Percentiles rank a stretch among this genome's conserved stretches.
Evolutionary conservation across 2,888 invertebrate genomes (phyloP).

Genomic region (Laothoe populi): DNA sequence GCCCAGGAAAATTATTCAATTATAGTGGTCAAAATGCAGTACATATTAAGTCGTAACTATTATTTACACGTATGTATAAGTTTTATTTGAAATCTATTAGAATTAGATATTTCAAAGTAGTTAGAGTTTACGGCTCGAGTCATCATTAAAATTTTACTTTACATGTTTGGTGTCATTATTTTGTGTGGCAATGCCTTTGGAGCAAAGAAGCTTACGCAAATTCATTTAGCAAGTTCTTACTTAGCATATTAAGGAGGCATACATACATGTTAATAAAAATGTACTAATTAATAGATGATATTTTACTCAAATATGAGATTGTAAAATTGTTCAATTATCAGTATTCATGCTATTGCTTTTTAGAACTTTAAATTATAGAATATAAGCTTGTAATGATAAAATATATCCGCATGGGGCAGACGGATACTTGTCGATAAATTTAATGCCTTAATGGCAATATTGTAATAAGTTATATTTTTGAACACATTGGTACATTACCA

Average conservation of each 20-base stretch:
- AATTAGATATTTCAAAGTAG: background rate
- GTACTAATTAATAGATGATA: background rate
- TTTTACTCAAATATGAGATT: conserved; percentile 3
- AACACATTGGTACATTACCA: conserved; percentile 29
- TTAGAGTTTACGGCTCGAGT: background rate
- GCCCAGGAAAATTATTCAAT: conserved; percentile 48
- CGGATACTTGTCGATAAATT: background rate
- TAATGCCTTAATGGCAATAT: background rate
- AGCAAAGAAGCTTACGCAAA: no score
- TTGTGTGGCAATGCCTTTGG: background rate
- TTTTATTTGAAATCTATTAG: background rate
- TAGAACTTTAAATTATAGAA: conserved; percentile 7
- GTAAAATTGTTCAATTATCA: background rate
- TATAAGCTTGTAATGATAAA: conserved; percentile 9
- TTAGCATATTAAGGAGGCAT: no score
- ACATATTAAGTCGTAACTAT: background rate
- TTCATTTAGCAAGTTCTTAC: no score
- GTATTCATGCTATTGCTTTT: conserved; percentile 2
- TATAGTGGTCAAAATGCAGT: conserved; percentile 36
- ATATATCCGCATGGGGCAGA: background rate
- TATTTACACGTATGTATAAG: background rate
- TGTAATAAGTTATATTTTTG: conserved; percentile 1
- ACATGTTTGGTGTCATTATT: conserved; percentile 7
- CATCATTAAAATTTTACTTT: background rate
- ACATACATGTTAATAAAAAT: background rate